phyloP scores from a whole-genome alignment of 2,797 vertebrate species.

The Enoplosus armatus region DNA sequence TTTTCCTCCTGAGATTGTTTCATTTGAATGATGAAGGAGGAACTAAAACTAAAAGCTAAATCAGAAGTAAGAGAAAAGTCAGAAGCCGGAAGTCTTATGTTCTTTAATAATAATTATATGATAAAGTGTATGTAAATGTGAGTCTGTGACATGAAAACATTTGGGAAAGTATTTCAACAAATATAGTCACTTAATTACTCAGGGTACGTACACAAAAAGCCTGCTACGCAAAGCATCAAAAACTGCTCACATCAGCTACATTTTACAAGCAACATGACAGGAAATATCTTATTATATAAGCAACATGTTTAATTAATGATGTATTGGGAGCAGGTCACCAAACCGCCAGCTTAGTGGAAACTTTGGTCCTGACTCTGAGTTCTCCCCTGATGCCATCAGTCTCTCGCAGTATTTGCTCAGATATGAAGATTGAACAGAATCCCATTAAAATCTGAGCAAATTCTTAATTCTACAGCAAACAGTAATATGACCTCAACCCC shows the following conservation, averaged over 20 bases:
- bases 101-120: background rate
- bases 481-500: background rate
- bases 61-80: background rate
- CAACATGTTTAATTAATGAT: background rate
- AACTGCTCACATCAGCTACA: background rate
- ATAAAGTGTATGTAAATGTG: background rate
- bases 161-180: background rate
- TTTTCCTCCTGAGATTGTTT: background rate
- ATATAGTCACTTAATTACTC: constrained; percentile 3
- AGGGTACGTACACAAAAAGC: background rate
- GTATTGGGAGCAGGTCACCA: background rate
- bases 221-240: background rate
- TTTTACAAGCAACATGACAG: background rate
- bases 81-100: background rate
- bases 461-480: no score
- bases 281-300: background rate
- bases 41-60: background rate
- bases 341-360: background rate
- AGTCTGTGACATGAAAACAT: background rate
- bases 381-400: no score
- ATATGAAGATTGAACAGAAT: background rate
- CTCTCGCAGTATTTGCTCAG: background rate
- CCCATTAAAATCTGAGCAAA: no score
- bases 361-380: background rate
- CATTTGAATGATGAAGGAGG: background rate